These are phyloP conservation scores for Bucco capensis DNA, from an alignment of 2,113 vertebrate species.

Conservation along the genomic window DNA sequence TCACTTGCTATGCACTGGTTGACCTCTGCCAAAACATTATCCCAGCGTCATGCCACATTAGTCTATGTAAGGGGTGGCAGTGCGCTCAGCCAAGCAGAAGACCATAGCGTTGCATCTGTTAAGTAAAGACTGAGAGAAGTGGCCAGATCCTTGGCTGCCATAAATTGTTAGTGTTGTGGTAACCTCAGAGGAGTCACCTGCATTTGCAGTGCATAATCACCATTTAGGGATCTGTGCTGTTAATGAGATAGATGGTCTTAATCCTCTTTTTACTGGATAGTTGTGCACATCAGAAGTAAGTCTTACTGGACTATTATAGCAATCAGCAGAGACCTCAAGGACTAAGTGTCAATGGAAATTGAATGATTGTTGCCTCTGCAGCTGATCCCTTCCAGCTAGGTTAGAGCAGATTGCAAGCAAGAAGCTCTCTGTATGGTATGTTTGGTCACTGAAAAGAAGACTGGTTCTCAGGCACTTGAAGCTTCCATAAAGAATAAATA, in stretches of 20 bases:
- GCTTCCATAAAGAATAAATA: conserved; percentile 21
- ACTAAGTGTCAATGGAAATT: not conserved
- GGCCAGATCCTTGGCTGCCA: not conserved
- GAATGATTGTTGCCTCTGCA: not conserved
- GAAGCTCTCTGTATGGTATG: not conserved
- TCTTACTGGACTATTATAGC: not conserved
- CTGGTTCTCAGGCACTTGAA: not conserved
- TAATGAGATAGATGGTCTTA: not conserved
- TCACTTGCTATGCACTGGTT: not conserved
- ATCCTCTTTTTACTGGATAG: not conserved
- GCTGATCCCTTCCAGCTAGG: conserved; percentile 4
- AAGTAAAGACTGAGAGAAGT: not conserved
- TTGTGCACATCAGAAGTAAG: not conserved
- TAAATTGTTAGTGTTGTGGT: not conserved
- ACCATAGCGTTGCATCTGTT: not conserved
- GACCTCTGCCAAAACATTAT: not conserved
- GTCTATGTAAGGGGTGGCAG: not conserved
- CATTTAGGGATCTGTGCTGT: not conserved
- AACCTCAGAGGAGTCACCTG: not conserved
- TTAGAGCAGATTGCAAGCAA: conserved; percentile 28
- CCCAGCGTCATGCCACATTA: not conserved
- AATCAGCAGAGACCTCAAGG: conserved; percentile 24
- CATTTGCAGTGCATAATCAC: not conserved
- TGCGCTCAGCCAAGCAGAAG: not conserved
- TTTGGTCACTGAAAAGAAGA: not conserved